phyloP scores from a whole-genome alignment of 1,140 invertebrate species.

The Lepidurus couesii region DNA sequence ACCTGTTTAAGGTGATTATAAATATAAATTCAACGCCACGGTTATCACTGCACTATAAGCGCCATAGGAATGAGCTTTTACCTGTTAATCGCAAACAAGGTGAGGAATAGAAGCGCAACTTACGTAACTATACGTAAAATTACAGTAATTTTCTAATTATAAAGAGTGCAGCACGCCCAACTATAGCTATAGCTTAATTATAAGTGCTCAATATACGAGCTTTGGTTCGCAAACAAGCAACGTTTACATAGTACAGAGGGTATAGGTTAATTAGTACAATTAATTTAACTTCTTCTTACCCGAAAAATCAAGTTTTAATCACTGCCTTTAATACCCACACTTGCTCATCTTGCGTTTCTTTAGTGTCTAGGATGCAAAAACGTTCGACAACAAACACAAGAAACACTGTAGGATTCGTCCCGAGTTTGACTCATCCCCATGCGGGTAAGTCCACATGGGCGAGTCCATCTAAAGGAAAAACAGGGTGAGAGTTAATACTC shows the following conservation, averaged over 20 bases:
- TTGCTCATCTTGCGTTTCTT: not conserved
- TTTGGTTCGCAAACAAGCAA: not conserved
- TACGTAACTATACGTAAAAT: too few relatives aligned
- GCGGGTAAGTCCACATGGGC: not conserved
- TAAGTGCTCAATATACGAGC: not conserved
- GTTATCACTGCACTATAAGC: too few relatives aligned
- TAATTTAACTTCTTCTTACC: too few relatives aligned
- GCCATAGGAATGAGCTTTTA: too few relatives aligned
- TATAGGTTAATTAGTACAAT: too few relatives aligned
- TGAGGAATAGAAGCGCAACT: too few relatives aligned
- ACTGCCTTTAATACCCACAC: not conserved
- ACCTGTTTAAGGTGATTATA: too few relatives aligned
- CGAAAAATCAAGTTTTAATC: not conserved
- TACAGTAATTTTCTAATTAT: too few relatives aligned
- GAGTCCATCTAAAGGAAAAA: not conserved
- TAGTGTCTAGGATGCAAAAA: not conserved
- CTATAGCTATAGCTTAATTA: conserved; percentile 10
- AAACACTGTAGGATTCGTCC: not conserved
- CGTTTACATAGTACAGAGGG: too few relatives aligned
- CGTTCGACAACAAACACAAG: not conserved
- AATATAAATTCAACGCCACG: too few relatives aligned
- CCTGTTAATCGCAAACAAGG: too few relatives aligned
- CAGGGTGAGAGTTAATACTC: not conserved
- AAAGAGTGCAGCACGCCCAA: not conserved
- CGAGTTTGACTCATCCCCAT: not conserved